Evolutionary conservation across 2,888 invertebrate species (phyloP), one percentile per base, ranked within the genome.

Genomic region (Acheta domesticus): DNA sequence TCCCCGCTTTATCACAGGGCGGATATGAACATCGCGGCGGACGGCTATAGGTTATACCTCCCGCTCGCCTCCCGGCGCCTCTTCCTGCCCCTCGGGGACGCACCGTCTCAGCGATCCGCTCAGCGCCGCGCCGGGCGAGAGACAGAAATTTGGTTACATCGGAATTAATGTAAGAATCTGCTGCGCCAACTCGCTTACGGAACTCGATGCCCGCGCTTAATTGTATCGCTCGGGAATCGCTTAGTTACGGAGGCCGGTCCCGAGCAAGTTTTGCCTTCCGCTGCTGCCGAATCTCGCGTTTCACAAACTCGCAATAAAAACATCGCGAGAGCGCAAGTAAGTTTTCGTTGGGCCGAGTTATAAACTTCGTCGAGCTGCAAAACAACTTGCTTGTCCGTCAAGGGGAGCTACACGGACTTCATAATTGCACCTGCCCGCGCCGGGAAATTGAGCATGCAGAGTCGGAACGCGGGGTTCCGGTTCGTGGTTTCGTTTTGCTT

Each of bases 261-360:
- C 62, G 62, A 4, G 36, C 4, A 62, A 62, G 62, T 62, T 62
- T 62, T 12, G 62, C 11, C 14, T n/a, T 14, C n/a, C 62, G 62
- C n/a, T 62, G 36, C 36, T n/a, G 62, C 14, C 62, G 62, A 62
- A 62, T 62, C 62, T 62, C 62, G 62, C 62, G 0, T 62, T 62
- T 62, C 62, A 62, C n/a, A 62, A 62, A 62, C 62, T 62, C 62
- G 62, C 62, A 62, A 62, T n/a, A 62, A 62, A 62, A 62, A 62
- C 62, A 62, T 62, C 62, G n/a, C 16, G 14, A 36, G 36, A 5
- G 36, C 62, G 14, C 16, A 62, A 62, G 16, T 12, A 62, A 62
- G 16, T 12, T 62, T 62, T 62, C 62, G 16, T 62, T 14, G 62
- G 14, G 62, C 16, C 3, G 62, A 62, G 62, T 62, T 62, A 12